Percentiles rank a stretch among this genome's conserved stretches.
phyloP scores from a whole-genome alignment of 2,113 vertebrate species.

The Psilopsiagon aurifrons region DNA sequence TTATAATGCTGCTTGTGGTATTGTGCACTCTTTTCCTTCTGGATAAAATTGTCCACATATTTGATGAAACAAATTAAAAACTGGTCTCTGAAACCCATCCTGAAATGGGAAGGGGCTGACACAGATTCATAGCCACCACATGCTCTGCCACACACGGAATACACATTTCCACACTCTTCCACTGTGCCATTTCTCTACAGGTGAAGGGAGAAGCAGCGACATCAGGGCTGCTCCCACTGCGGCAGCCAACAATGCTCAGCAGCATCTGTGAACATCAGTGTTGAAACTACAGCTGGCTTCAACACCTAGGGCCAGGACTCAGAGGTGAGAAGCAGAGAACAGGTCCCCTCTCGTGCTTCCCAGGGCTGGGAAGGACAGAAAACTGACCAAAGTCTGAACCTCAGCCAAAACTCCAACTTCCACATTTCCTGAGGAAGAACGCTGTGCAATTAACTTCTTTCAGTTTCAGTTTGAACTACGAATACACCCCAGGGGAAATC shows the following conservation, averaged over 20 bases:
- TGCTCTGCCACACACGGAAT: neutral
- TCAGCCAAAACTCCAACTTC: neutral
- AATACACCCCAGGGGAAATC: neutral
- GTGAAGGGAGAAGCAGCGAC: neutral
- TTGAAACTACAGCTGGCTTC: neutral
- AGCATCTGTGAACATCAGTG: neutral
- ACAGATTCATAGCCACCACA: neutral
- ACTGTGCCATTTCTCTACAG: fast-evolving
- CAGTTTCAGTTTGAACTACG: neutral
- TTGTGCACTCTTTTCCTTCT: neutral
- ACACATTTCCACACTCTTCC: neutral
- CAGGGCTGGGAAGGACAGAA: neutral
- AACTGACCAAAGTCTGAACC: neutral
- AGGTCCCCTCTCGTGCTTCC: neutral
- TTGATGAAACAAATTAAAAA: neutral
- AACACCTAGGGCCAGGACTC: neutral
- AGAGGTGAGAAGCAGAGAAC: neutral
- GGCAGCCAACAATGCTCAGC: neutral
- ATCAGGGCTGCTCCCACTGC: neutral
- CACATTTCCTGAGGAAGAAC: neutral
- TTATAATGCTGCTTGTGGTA: neutral
- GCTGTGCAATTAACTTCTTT: neutral
- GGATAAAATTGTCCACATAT: neutral
- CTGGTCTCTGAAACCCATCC: neutral
- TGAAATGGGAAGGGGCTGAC: neutral